A percentile compares a stretch with the other conserved stretches of the same genome.
Conservation (phyloP, 1,140 invertebrate genomes). For the Nephila pilipes region DNA sequence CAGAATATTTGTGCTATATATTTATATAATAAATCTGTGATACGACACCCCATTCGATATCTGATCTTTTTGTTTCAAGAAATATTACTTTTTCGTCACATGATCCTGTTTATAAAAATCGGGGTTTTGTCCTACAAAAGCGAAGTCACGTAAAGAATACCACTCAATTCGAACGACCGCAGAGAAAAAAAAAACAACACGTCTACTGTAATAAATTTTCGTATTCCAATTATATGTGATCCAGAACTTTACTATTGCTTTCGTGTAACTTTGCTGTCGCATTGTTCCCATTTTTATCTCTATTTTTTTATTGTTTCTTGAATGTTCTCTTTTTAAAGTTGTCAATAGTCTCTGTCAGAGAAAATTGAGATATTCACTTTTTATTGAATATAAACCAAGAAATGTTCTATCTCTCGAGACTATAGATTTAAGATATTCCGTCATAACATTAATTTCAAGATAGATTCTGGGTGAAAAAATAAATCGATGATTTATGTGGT, state of each 20-base stretch:
- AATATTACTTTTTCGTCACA: no score
- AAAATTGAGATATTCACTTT: background rate
- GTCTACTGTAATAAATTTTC: constrained; percentile 26
- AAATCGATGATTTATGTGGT: no score
- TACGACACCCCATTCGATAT: no score
- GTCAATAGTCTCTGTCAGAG: background rate
- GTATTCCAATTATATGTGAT: background rate
- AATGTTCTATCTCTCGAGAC: no score
- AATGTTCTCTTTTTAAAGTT: background rate
- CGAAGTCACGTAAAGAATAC: background rate
- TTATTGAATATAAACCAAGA: background rate
- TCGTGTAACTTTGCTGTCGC: background rate
- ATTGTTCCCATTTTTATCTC: constrained; percentile 29
- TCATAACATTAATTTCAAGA: no score
- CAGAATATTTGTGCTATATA: no score
- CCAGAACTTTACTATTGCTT: background rate
- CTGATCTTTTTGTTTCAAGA: no score
- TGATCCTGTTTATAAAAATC: background rate
- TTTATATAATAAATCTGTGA: no score
- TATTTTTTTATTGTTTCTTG: background rate
- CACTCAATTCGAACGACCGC: background rate
- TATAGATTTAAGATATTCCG: no score
- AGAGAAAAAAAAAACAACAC: background rate
- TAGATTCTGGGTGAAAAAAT: no score
- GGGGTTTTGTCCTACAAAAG: background rate